Evolutionary conservation across 1,140 invertebrate species (phyloP).

Genomic region (Euwallacea fornicatus): DNA sequence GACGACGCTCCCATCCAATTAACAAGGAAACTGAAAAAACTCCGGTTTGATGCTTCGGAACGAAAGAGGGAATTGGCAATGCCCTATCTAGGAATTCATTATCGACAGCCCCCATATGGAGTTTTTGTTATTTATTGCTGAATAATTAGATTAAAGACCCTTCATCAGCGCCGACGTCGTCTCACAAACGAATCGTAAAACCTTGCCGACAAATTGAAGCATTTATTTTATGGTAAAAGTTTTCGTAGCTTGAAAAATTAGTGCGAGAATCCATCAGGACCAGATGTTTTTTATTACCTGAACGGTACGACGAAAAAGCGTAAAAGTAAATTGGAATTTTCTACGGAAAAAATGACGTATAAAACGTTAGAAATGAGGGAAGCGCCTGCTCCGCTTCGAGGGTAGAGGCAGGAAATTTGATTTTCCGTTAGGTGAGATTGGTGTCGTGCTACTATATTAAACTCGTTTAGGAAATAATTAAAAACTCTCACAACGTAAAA

Average conservation of each 20-base stretch:
- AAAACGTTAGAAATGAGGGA: conserved; percentile 25
- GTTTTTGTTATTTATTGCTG: conserved; percentile 27
- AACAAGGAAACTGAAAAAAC: neutral
- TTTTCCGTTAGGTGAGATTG: too few species aligned
- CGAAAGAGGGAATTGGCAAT: neutral
- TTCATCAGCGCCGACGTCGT: conserved; percentile 26
- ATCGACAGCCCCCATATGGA: neutral
- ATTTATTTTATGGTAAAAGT: conserved; percentile 42
- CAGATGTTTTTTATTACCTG: conserved; percentile 41
- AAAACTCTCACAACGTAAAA: too few species aligned
- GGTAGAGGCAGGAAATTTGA: too few species aligned
- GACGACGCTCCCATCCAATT: neutral
- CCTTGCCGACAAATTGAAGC: conserved; percentile 37
- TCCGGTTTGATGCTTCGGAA: neutral
- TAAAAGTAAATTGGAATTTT: conserved; percentile 38
- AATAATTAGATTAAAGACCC: conserved; percentile 35
- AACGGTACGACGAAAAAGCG: conserved; percentile 31
- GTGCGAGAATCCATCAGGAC: conserved; percentile 39
- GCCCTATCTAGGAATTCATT: neutral
- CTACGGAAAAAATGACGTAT: conserved; percentile 29
- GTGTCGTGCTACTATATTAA: too few species aligned
- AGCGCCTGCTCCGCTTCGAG: too few species aligned
- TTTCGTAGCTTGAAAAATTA: conserved; percentile 41
- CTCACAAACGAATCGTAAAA: conserved; percentile 24
- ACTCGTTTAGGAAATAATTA: too few species aligned